These are phyloP conservation scores for Eospalax fontanierii DNA, from an alignment of 2,797 vertebrate genomes.

Conservation along the genomic window DNA sequence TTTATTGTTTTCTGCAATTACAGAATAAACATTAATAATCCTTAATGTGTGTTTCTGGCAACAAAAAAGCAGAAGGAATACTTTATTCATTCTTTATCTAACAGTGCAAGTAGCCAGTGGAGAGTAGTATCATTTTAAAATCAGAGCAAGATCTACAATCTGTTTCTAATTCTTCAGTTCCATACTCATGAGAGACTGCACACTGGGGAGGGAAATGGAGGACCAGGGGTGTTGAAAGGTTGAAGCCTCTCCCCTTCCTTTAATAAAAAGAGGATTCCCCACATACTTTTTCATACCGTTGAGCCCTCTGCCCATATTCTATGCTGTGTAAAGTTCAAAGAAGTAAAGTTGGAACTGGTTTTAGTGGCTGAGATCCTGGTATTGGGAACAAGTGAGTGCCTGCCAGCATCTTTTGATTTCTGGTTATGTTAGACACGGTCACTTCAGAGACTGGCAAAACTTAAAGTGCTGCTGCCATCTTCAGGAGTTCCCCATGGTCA, in stretches of 20 bases:
- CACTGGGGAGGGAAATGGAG: constrained; percentile 39
- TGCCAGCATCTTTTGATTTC: constrained; percentile 60
- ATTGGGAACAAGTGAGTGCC: neutral
- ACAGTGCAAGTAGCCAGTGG: constrained; percentile 5
- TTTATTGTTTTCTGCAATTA: constrained; percentile 71
- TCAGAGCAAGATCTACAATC: neutral
- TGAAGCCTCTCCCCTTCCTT: constrained; percentile 66
- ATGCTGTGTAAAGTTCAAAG: constrained; percentile 39
- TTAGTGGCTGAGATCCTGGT: constrained; percentile 28
- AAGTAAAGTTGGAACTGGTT: constrained; percentile 23
- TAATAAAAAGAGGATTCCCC: constrained; percentile 57
- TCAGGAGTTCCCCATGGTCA: constrained; percentile 85
- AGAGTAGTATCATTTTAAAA: constrained; percentile 62
- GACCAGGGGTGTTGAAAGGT: constrained; percentile 36
- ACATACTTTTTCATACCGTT: neutral
- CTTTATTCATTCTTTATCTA: constrained; percentile 69
- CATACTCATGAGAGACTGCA: constrained; percentile 14
- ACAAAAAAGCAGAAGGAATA: constrained; percentile 59
- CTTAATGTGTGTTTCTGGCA: constrained; percentile 65
- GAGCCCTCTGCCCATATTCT: constrained; percentile 45
- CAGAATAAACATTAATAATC: constrained; percentile 74
- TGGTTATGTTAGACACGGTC: constrained; percentile 62
- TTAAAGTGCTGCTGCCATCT: constrained; percentile 92
- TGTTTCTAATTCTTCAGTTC: constrained; percentile 41
- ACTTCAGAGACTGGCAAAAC: constrained; percentile 81